Conservation (phyloP, 2,113 vertebrate genomes). For the Myrmecobius fasciatus region DNA sequence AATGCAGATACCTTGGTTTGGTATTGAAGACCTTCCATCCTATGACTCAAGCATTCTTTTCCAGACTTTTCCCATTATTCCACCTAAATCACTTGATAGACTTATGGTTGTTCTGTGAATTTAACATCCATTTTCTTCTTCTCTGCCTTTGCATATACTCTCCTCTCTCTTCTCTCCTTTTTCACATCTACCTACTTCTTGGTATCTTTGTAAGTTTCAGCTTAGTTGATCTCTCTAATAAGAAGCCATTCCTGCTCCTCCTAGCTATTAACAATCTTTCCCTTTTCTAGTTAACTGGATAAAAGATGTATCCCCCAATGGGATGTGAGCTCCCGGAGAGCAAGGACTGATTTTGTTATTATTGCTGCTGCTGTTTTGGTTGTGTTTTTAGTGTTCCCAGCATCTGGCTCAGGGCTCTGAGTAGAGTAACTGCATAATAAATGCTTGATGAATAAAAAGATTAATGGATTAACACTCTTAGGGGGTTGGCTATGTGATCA, state of each 20-base stretch:
- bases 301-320: background rate
- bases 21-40: background rate
- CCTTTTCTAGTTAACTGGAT: background rate
- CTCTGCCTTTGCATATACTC: background rate
- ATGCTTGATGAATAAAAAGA: background rate
- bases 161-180: background rate
- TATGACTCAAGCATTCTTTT: background rate
- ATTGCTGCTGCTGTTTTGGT: background rate
- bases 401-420: background rate
- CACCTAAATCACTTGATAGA: background rate
- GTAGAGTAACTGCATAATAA: background rate
- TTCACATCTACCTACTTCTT: background rate
- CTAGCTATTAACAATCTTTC: background rate
- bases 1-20: background rate
- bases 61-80: background rate
- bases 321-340: background rate
- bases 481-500: background rate
- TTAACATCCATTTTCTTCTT: too few relatives aligned
- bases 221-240: background rate
- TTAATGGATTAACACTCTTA: background rate
- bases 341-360: background rate
- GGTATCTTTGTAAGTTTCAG: background rate
- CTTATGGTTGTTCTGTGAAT: background rate
- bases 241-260: background rate
- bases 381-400: background rate